Evolutionary conservation across 2,797 vertebrate species (phyloP), one percentile per base, ranked within the genome.

Genomic region (Syngnathus rostellatus): DNA sequence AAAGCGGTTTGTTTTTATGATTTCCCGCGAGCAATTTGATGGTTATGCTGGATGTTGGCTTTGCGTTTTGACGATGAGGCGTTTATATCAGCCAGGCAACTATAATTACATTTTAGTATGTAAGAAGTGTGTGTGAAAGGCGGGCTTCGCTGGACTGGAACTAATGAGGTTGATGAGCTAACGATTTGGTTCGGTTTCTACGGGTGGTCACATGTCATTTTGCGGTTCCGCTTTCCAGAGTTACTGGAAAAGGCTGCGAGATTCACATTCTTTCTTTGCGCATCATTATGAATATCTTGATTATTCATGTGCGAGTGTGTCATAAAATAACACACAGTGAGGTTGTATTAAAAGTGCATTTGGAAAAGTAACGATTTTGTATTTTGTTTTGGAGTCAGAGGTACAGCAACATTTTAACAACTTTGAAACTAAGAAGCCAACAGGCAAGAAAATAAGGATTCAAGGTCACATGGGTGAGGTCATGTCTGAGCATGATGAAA

Each of bases 1-100:
- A 57, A 14, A 54, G 25, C 17, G 5, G 1, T 71, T 76, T 61
- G 69, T 63, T 23, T 66, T n/a, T 39, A 25, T 14, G 51, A 14
- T 8, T 41, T 16, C 8, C 50, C 16, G 5, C 21, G 19, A 37
- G 55, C 2, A 58, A 64, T 6, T n/a, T 3, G 17, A n/a, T 14
- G 0, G 17, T 64, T 51, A 62, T 1, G 6, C 8, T 19, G 25
- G 6, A 38, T 48, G 62, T 39, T 19, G 45, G 62, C 45, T 17
- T 4, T 48, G 45, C 16, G 12, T 64, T 64, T 50, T 37, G 2
- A 51, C 62, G n/a, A 16, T 38, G 19, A 48, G 19, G 45, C 23
- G 16, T 11, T 37, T 38, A 19, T 12, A 38, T 23, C 25, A 50
- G 1, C 14, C 17, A 16, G 19, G 37, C 17, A 25, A 8, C 60